Conservation (phyloP, 1,140 invertebrate species). For the Ephestia elutella region DNA sequence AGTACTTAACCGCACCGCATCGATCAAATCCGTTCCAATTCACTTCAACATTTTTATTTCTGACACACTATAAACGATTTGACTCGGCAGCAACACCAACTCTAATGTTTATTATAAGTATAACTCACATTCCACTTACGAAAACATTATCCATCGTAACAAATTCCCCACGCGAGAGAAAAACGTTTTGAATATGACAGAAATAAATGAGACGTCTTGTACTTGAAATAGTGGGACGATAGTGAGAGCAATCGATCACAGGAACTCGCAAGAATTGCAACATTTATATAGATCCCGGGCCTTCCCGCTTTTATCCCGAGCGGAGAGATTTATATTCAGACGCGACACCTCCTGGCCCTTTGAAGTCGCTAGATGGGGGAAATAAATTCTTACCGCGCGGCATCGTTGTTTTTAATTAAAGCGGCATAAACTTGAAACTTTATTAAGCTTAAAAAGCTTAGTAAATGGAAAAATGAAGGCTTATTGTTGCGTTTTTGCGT, state of each 20-base stretch:
- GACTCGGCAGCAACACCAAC: background rate
- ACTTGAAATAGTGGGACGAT: slow-evolving; percentile 53
- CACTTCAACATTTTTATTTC: background rate
- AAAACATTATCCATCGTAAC: slow-evolving; percentile 27
- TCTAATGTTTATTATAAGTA: slow-evolving; percentile 15
- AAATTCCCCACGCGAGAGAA: slow-evolving; percentile 33
- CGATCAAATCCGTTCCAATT: background rate
- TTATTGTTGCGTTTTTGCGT: background rate
- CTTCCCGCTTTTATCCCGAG: slow-evolving; percentile 48
- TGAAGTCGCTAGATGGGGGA: slow-evolving; percentile 58
- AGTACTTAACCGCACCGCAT: background rate
- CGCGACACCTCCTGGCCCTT: slow-evolving; percentile 57
- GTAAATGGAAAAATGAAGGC: background rate
- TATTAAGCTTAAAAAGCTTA: slow-evolving; percentile 27
- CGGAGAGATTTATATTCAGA: slow-evolving; percentile 53
- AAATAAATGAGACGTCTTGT: slow-evolving; percentile 53
- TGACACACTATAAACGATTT: background rate
- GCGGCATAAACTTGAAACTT: slow-evolving; percentile 41
- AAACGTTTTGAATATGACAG: slow-evolving; percentile 52
- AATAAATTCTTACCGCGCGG: slow-evolving; percentile 52
- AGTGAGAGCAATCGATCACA: slow-evolving; percentile 52
- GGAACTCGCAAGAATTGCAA: slow-evolving; percentile 48
- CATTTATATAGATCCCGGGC: slow-evolving; percentile 55
- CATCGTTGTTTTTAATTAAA: slow-evolving; percentile 63
- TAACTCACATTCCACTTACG: slow-evolving; percentile 27